Evolutionary conservation across 2,797 vertebrate species (phyloP).

Genomic region (Sebastes diploproa): DNA sequence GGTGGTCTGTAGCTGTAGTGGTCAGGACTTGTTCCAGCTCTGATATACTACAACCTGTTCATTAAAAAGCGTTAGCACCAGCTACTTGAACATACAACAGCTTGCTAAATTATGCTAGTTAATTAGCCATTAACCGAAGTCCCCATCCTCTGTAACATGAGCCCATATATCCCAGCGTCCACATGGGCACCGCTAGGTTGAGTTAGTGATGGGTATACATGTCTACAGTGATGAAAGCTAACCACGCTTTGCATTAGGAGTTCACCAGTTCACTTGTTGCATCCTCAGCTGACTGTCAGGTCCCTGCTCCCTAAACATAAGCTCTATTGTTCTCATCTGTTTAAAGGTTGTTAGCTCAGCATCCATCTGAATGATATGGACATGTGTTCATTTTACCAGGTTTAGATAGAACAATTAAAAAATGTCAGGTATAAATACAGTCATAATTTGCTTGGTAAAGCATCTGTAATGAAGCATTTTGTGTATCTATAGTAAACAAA

Average conservation of each 20-base stretch:
- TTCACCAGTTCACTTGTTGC: constrained; percentile 54
- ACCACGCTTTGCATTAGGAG: not conserved
- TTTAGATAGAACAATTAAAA: not conserved
- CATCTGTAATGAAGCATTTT: not conserved
- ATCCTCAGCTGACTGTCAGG: not conserved
- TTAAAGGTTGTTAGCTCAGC: not conserved
- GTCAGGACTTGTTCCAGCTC: not conserved
- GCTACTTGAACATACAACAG: not conserved
- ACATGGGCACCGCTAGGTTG: not conserved
- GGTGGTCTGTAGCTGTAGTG: not conserved
- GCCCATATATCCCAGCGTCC: not conserved
- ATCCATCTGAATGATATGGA: not conserved
- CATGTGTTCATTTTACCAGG: not conserved
- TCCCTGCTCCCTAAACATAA: not conserved
- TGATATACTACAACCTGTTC: not conserved
- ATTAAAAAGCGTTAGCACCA: not conserved
- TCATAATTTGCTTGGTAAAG: not conserved
- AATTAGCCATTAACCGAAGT: constrained; percentile 40
- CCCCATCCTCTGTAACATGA: constrained; percentile 44
- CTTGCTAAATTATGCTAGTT: constrained; percentile 17
- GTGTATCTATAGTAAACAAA: not conserved
- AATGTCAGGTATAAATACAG: not conserved
- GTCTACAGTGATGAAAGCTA: not conserved
- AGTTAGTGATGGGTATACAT: not conserved
- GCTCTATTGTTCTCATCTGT: not conserved